Evolutionary conservation across 2,113 vertebrate genomes (phyloP).

Genomic region (Colossoma macropomum): DNA sequence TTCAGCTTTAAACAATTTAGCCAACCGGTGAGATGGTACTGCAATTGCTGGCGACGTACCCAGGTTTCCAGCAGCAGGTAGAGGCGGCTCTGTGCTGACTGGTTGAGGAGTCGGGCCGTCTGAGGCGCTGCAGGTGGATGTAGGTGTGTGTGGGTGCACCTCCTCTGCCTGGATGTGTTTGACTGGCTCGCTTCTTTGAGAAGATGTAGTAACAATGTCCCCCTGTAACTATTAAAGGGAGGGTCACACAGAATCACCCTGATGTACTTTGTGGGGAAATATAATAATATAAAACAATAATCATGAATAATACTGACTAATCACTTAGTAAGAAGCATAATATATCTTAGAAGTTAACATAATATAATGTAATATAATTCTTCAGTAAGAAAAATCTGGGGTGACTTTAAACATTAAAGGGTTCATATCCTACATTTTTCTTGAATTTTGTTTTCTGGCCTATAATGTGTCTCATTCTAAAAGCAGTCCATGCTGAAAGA

Average conservation of each 20-base stretch:
- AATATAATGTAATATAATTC: no score
- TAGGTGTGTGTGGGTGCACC: neutral
- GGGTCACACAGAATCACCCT: neutral
- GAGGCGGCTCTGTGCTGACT: slow-evolving; percentile 25
- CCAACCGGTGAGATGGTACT: neutral
- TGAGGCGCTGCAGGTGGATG: slow-evolving; percentile 13
- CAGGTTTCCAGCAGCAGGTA: slow-evolving; percentile 45
- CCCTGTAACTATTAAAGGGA: slow-evolving; percentile 13
- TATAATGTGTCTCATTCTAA: no score
- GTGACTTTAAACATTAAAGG: no score
- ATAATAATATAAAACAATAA: no score
- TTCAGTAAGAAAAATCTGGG: no score
- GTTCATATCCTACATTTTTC: no score
- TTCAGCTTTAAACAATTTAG: neutral
- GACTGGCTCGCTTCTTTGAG: slow-evolving; percentile 1
- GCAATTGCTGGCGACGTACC: slow-evolving; percentile 35
- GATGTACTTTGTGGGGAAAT: neutral
- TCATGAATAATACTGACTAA: no score
- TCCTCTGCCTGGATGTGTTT: slow-evolving; percentile 4
- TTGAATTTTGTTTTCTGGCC: no score
- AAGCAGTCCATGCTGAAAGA: no score
- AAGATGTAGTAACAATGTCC: slow-evolving; percentile 10
- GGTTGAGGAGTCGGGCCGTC: slow-evolving; percentile 22
- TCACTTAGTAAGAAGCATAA: no score
- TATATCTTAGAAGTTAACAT: no score